phyloP scores from a whole-genome alignment of 2,113 vertebrate genomes.

The Lagopus leucura region DNA sequence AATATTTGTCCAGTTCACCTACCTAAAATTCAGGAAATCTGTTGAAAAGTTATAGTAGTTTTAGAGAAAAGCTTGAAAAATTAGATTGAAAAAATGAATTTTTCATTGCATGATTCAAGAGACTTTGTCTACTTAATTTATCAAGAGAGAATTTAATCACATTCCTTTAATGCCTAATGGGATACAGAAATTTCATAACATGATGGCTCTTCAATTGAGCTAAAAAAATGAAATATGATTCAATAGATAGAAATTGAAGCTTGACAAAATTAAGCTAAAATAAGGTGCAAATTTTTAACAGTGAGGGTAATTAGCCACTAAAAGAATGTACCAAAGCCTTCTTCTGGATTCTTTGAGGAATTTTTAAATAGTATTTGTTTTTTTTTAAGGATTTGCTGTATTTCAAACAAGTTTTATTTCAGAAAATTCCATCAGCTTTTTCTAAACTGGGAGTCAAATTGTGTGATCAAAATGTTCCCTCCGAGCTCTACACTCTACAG shows the following conservation, averaged over 20 bases:
- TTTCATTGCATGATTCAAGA: constrained; percentile 4
- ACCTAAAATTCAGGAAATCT: neutral
- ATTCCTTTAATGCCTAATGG: constrained; percentile 8
- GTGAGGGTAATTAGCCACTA: neutral
- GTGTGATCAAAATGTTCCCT: neutral
- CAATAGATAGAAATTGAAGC: constrained; percentile 3
- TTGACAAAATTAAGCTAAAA: constrained; percentile 16
- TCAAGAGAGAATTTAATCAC: constrained; percentile 7
- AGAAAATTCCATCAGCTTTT: neutral
- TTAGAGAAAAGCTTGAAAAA: constrained; percentile 15
- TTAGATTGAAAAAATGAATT: neutral
- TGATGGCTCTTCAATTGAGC: neutral
- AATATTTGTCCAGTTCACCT: neutral
- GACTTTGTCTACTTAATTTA: neutral
- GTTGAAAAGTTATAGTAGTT: neutral
- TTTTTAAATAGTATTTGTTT: neutral
- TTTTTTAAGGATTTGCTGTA: neutral
- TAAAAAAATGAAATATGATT: neutral
- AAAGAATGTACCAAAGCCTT: neutral
- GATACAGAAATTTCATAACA: constrained; percentile 33
- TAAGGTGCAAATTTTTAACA: neutral
- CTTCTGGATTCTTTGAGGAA: neutral
- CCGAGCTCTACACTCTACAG: neutral
- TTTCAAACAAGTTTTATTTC: neutral
- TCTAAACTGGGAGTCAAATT: neutral